Conservation (phyloP, 2,113 vertebrate genomes). For the Pampusana beccarii region DNA sequence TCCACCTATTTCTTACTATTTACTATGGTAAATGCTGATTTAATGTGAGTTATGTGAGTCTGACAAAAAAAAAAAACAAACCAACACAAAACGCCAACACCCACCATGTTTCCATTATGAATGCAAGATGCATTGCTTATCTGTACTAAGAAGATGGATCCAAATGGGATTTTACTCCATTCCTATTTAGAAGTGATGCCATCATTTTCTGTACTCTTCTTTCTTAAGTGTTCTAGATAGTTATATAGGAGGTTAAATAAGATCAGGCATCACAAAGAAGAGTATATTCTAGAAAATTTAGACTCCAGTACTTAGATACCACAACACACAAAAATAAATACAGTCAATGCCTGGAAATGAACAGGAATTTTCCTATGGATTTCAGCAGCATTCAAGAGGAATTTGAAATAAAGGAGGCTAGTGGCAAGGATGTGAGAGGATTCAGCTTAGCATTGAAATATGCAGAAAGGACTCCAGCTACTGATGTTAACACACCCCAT, state of each 20-base stretch:
- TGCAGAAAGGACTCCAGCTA: neutral
- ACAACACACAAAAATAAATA: neutral
- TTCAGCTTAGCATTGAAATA: neutral
- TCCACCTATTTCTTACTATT: neutral
- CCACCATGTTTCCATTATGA: neutral
- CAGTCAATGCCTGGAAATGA: neutral
- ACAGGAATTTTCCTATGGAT: neutral
- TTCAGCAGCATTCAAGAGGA: neutral
- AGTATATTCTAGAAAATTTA: neutral
- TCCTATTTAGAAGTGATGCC: neutral
- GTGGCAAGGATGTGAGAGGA: accelerated
- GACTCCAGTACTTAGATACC: neutral
- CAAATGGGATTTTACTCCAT: neutral
- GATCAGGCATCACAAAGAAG: neutral
- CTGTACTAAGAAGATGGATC: neutral
- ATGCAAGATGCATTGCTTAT: neutral
- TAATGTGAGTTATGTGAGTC: neutral
- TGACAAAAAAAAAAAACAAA: neutral
- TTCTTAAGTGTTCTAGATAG: neutral
- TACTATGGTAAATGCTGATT: neutral
- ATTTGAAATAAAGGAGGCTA: neutral
- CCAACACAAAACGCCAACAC: neutral
- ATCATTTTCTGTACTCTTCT: neutral
- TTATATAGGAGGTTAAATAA: neutral
- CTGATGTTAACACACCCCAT: accelerated